phyloP scores from a whole-genome alignment of 2,797 vertebrate genomes.

The Protosalanx chinensis region DNA sequence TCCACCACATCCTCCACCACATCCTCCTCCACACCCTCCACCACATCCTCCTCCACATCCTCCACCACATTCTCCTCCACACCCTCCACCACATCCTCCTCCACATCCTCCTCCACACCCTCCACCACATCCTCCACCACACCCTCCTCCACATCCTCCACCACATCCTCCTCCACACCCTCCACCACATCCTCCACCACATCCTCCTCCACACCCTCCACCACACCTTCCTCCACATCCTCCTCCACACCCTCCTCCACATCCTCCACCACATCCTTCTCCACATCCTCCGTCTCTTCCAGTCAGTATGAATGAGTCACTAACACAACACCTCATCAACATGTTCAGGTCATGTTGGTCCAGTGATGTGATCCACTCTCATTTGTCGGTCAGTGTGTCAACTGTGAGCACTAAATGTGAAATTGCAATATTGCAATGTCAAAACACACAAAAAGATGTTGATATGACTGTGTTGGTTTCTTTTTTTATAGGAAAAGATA shows the following conservation, averaged over 20 bases:
- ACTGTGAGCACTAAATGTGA: slow-evolving; percentile 92
- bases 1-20: too few species aligned
- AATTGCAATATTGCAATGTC: slow-evolving; percentile 89
- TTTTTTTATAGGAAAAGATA: slow-evolving; percentile 87
- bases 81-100: too few species aligned
- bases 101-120: too few species aligned
- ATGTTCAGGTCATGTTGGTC: slow-evolving; percentile 76
- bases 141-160: too few species aligned
- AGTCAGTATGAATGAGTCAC: slow-evolving; percentile 17
- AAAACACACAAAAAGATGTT: slow-evolving; percentile 64
- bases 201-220: too few species aligned
- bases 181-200: neutral
- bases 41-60: slow-evolving; percentile 1
- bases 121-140: too few species aligned
- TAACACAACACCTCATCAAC: slow-evolving; percentile 51
- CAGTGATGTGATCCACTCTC: slow-evolving; percentile 85
- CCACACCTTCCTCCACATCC: too few species aligned
- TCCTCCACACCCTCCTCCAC: too few species aligned
- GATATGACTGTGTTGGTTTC: slow-evolving; percentile 74
- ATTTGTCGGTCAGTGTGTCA: slow-evolving; percentile 90
- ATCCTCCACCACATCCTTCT: slow-evolving; percentile 10
- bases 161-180: slow-evolving; percentile 13
- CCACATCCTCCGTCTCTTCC: slow-evolving; percentile 8
- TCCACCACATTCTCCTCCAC: too few species aligned
- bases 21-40: slow-evolving; percentile 12